Conservation (phyloP, 2,113 vertebrate species). For the Theristicus caerulescens region DNA sequence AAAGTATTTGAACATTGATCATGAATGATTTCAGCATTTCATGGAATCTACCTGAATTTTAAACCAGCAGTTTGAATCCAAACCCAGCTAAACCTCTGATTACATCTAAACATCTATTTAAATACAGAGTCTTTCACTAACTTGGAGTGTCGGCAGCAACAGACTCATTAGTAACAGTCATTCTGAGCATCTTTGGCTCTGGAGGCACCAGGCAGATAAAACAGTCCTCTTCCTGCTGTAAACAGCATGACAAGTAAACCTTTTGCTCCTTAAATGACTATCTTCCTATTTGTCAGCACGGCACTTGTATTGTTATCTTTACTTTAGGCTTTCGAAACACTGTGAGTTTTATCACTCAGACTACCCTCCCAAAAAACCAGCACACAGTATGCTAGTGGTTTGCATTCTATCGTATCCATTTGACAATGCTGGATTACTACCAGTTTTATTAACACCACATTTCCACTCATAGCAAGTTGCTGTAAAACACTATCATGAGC, state of each 20-base stretch:
- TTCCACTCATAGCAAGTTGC: background rate
- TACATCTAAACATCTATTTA: background rate
- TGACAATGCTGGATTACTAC: background rate
- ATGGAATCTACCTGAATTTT: background rate
- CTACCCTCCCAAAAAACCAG: background rate
- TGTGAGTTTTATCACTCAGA: background rate
- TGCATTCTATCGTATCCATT: background rate
- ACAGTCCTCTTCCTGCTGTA: background rate
- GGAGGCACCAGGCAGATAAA: background rate
- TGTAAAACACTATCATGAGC: background rate
- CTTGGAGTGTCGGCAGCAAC: background rate
- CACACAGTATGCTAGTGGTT: background rate
- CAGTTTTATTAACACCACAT: background rate
- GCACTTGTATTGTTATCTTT: background rate
- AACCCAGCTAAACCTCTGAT: background rate
- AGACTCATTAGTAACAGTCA: background rate
- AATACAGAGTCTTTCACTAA: background rate
- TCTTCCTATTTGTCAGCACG: background rate
- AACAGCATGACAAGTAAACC: background rate
- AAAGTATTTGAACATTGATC: background rate
- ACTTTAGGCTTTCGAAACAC: background rate
- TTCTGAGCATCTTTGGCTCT: background rate
- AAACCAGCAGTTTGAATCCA: background rate
- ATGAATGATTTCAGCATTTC: background rate
- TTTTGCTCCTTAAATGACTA: background rate